Percentiles rank a stretch among this genome's conserved stretches.
Conservation (phyloP, 1,140 invertebrate genomes). For the Micrasema longulum region DNA sequence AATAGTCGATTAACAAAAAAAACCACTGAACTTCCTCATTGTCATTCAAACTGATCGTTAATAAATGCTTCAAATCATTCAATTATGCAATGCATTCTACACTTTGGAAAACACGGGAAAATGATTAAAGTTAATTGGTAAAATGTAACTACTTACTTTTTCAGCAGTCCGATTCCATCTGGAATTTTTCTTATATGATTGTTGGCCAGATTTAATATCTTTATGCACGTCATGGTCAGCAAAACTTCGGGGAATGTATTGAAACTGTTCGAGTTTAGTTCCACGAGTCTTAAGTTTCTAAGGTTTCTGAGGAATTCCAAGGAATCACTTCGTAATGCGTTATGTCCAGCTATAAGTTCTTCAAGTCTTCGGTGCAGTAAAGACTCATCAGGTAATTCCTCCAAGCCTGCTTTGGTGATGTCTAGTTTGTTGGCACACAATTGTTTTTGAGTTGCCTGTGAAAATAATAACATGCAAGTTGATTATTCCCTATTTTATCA, state of each 20-base stretch:
- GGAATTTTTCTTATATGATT: conserved; percentile 75
- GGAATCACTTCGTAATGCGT: conserved; percentile 58
- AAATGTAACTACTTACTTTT: conserved; percentile 71
- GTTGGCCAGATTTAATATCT: conserved; percentile 77
- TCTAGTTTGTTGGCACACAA: conserved; percentile 62
- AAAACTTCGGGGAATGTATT: conserved; percentile 70
- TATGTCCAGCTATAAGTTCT: conserved; percentile 63
- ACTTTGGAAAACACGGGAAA: too few species aligned
- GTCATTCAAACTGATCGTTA: not conserved
- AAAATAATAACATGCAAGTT: too few species aligned
- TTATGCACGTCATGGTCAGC: conserved; percentile 69
- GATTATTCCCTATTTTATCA: too few species aligned
- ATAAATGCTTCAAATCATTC: not conserved
- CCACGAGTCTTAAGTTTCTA: conserved; percentile 69
- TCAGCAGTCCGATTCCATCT: conserved; percentile 71
- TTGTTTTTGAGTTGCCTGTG: conserved; percentile 63
- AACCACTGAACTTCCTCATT: too few species aligned
- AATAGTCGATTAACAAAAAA: too few species aligned
- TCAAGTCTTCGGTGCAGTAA: conserved; percentile 57
- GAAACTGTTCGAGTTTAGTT: conserved; percentile 72
- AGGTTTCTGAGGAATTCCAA: conserved; percentile 58
- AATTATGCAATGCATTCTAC: not conserved
- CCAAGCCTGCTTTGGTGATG: conserved; percentile 62
- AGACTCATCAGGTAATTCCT: conserved; percentile 57
- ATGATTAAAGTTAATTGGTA: not conserved